Evolutionary conservation across 2,797 vertebrate genomes (phyloP), one percentile per base, ranked within the genome.

Genomic region (Dicrostonyx torquatus): DNA sequence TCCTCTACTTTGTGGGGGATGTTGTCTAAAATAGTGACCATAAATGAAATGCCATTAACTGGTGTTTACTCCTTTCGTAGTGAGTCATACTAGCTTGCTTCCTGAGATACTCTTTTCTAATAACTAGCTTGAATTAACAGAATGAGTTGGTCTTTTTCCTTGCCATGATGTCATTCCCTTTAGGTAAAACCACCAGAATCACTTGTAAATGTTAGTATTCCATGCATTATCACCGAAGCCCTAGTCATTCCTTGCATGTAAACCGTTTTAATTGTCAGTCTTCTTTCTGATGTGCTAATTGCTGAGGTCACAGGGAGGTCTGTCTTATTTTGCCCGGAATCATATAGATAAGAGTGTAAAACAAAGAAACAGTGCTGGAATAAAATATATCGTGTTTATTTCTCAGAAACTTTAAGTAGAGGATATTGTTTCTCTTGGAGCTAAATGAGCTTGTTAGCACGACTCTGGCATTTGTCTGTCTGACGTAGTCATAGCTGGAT

Each of bases 301-400:
- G 6, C 60, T 87, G 43, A 94, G 20, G 24, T 89, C 73, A 66
- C 34, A 60, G 58, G 73, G 34, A 31, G 34, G 1, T 34, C 53
- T 91, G 20, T 13, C 87, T 31, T 87, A 86, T 64, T 76, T 53
- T 94, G 64, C 13, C 14, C 26, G 84, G 17, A 31, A 90, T 88
- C 91, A 62, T 85, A 34, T 11, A 75, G 37, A 82, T 58, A 93
- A 93, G 85, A 78, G 55, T 92, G 29, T 78, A 85, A 93, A 68
- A 73, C 58, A 68, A 58, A 88, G 22, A 34, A 90, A 62, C 55
- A 77, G 31, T 72, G 53, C 64, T n/a, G 24, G 14, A 76, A 22
- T 68, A 80, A 43, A 79, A 79, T 50, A 43, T 22, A 48, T 11
- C 17, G 87, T 15, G n/a, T 58, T 89, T 55, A 60, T 64, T 72